Conservation (phyloP, 2,797 vertebrate species). For the Brotula barbata region DNA sequence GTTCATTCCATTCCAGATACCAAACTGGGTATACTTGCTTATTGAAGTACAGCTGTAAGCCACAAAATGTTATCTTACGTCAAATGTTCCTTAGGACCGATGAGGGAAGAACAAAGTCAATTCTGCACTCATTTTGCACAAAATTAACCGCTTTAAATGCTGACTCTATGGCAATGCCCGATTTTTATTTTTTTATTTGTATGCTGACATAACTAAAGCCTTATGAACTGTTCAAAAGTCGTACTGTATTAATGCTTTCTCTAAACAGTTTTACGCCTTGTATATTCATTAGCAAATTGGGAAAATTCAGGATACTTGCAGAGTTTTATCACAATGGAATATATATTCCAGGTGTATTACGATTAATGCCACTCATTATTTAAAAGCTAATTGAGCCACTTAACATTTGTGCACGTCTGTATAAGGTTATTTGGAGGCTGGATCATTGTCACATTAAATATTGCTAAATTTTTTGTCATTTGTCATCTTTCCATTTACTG, state of each 20-base stretch:
- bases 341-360: constrained; percentile 48
- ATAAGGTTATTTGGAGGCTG: constrained; percentile 15
- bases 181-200: constrained; percentile 33
- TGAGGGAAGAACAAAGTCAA: not conserved
- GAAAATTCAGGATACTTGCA: constrained; percentile 29
- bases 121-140: constrained; percentile 52
- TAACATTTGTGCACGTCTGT: not conserved
- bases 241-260: constrained; percentile 63
- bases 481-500: no score
- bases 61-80: not conserved
- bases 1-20: constrained; percentile 16
- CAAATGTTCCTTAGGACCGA: constrained; percentile 1
- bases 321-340: constrained; percentile 38
- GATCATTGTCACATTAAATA: constrained; percentile 44
- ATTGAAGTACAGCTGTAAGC: constrained; percentile 7
- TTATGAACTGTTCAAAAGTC: constrained; percentile 27
- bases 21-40: constrained; percentile 1
- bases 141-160: constrained; percentile 39
- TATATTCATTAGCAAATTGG: not conserved
- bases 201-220: constrained; percentile 28
- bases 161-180: constrained; percentile 29
- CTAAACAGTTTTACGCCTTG: constrained; percentile 25
- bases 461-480: constrained; percentile 16
- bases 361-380: constrained; percentile 53
- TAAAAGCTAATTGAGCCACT: constrained; percentile 43